Evolutionary conservation across 1,140 invertebrate species (phyloP), one percentile per base, ranked within the genome.

Genomic region (Drosophila nebulosa): DNA sequence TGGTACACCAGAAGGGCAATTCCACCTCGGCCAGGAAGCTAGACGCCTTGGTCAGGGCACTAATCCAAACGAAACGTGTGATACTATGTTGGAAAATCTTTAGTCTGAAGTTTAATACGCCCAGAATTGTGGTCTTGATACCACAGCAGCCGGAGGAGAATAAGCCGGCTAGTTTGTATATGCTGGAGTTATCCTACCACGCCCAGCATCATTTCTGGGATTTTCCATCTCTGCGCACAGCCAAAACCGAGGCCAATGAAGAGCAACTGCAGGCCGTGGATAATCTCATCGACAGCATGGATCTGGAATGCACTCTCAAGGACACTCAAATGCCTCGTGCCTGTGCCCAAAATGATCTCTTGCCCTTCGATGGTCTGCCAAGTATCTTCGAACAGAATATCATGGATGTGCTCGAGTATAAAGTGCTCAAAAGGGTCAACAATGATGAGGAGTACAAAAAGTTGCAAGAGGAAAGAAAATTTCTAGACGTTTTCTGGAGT

Each of bases 41-140:
- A 3, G 88, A 90, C 39, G 88, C 88, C 3, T 64, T 91, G 58
- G 90, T 91, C 0, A 51, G 74, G 1, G 90, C 88, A 1, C 16
- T 91, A 12, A 10, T 72, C 2, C 7, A 67, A 1, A 67, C 63
- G 1, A 53, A 81, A n/a, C 63, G 71, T 6, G 78, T 69, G 0
- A 88, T 91, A 4, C 71, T 91, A 1, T 88, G 88, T 64, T 89
- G 90, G 81, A 90, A 90, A 52, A 74, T 91, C 3, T 91, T 64
- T 39, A 91, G 77, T 30, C 21, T n/a, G 7, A 74, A 72, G 56
- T 76, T 79, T 0, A 90, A 90, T 32, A 88, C 61, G 0, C 90
- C 90, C 4, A 74, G 66, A 1, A 64, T 91, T 52, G 90, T 91
- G 1, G 77, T 90, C 4, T 53, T 91, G 5, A 10, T 90, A 7